Conservation (phyloP, 2,113 vertebrate genomes). For the Brachyhypopomus gauderio region DNA sequence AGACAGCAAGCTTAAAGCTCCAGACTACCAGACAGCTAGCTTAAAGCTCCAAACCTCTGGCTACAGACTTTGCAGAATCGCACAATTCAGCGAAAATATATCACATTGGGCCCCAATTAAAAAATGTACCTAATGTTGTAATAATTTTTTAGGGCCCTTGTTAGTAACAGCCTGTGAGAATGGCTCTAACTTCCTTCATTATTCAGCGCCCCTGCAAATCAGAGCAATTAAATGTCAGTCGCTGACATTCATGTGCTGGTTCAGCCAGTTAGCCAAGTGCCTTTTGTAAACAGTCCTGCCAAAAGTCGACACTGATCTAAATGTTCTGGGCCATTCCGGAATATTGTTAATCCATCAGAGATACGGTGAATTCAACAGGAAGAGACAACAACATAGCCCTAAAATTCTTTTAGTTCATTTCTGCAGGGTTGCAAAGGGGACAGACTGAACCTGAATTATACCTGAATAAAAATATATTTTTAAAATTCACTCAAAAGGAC, state of each 20-base stretch:
- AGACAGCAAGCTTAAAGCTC: slow-evolving; percentile 64
- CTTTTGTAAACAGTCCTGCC: not conserved
- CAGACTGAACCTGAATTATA: not conserved
- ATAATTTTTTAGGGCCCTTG: too few species aligned
- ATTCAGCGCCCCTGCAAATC: too few species aligned
- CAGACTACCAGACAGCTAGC: slow-evolving; percentile 63
- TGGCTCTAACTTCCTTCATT: too few species aligned
- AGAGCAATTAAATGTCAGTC: slow-evolving; percentile 1
- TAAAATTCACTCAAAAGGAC: slow-evolving; percentile 43
- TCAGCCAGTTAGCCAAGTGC: not conserved
- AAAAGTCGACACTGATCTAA: slow-evolving; percentile 1
- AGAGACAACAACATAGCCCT: not conserved
- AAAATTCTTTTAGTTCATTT: not conserved
- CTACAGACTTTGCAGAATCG: slow-evolving; percentile 3
- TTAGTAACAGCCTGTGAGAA: too few species aligned
- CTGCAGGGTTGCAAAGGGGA: not conserved
- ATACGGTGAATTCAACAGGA: not conserved
- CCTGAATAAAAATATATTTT: slow-evolving; percentile 33
- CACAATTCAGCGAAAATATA: not conserved
- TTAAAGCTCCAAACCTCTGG: slow-evolving; percentile 54
- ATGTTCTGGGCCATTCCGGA: not conserved
- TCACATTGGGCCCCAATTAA: too few species aligned
- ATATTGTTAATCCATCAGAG: not conserved
- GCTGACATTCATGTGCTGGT: not conserved
- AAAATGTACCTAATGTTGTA: too few species aligned